Conservation (phyloP, 1,140 invertebrate species). For the Helicoverpa armigera region DNA sequence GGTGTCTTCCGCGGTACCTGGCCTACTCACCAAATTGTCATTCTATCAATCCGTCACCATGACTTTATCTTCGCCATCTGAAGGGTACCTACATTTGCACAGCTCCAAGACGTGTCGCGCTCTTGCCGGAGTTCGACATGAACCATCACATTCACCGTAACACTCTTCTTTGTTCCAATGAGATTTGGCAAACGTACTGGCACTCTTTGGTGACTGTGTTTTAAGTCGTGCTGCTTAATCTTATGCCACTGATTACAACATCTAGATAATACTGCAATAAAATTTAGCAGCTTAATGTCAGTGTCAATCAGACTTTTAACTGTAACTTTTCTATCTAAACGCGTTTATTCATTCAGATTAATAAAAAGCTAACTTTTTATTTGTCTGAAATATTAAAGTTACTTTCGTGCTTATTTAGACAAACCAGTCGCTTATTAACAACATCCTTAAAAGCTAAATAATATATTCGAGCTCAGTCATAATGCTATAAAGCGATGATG, state of each 20-base stretch:
- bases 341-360: no score
- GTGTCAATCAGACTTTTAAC: constrained; percentile 6
- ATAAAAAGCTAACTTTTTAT: no score
- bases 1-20: constrained; percentile 79
- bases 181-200: constrained; percentile 41
- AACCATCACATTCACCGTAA: constrained; percentile 59
- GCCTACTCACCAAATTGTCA: constrained; percentile 85
- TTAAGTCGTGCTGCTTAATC: background rate
- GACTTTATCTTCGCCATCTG: constrained; percentile 74
- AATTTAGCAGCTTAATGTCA: constrained; percentile 1
- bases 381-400: no score
- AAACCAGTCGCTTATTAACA: no score
- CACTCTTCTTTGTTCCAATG: constrained; percentile 52
- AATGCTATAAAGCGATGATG: constrained; percentile 8
- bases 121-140: constrained; percentile 65
- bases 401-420: no score
- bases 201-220: constrained; percentile 19
- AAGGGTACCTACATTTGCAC: constrained; percentile 57
- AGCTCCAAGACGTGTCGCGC: constrained; percentile 51
- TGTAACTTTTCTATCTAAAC: background rate
- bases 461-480: background rate
- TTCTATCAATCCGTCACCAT: constrained; percentile 83
- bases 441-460: background rate
- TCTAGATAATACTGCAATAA: constrained; percentile 21
- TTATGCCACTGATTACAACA: constrained; percentile 31